Percentiles rank a stretch among this genome's conserved stretches.
Conservation (phyloP, 1,140 invertebrate genomes). For the Tetragonula clypearis region DNA sequence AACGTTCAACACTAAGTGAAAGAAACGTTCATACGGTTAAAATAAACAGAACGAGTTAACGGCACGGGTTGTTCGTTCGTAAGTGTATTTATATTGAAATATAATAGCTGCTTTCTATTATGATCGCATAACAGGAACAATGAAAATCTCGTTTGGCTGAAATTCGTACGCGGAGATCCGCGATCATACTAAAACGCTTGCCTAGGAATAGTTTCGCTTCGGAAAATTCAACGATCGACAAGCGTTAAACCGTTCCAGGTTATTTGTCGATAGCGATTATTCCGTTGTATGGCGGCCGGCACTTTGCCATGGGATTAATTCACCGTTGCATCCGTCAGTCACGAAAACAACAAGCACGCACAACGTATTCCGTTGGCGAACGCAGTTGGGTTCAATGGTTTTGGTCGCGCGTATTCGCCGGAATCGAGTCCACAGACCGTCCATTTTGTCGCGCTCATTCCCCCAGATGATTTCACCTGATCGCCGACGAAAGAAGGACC, state of each 20-base stretch:
- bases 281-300: constrained; percentile 50
- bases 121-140: too few species aligned
- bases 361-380: constrained; percentile 13
- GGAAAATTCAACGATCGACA: constrained; percentile 36
- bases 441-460: neutral
- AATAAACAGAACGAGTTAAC: too few species aligned
- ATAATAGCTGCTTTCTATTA: too few species aligned
- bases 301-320: constrained; percentile 52
- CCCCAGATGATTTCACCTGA: constrained; percentile 25
- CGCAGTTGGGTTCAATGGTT: constrained; percentile 18
- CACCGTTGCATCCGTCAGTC: constrained; percentile 57
- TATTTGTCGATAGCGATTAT: constrained; percentile 54
- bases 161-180: neutral
- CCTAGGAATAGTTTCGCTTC: neutral
- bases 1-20: too few species aligned
- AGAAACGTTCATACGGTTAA: too few species aligned
- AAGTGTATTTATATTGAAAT: too few species aligned
- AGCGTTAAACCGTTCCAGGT: constrained; percentile 42
- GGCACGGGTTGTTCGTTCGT: too few species aligned
- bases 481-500: constrained; percentile 10
- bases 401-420: neutral
- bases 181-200: constrained; percentile 19
- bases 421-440: constrained; percentile 8
- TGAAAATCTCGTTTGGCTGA: too few species aligned
- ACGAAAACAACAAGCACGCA: constrained; percentile 55